Conservation (phyloP, 2,113 vertebrate genomes). For the Chlorodrepanis virens region DNA sequence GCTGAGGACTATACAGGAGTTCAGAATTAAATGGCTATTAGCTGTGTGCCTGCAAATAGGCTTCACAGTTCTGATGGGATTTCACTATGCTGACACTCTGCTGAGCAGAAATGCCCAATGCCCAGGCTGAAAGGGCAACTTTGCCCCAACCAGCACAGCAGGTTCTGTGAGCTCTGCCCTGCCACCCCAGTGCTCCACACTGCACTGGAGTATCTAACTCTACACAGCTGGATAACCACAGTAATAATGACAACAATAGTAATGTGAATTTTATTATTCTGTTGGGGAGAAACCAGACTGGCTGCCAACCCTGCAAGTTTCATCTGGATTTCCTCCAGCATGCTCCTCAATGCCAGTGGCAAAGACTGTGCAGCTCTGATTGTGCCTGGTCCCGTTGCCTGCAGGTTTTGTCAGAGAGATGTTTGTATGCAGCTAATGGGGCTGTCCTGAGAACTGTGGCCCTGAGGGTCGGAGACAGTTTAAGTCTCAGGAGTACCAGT, state of each 20-base stretch:
- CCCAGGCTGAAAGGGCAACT: neutral
- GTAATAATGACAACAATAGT: neutral
- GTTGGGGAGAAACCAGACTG: neutral
- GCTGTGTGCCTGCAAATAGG: neutral
- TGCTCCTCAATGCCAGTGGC: neutral
- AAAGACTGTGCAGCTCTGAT: neutral
- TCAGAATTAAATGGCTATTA: neutral
- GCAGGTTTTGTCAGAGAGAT: neutral
- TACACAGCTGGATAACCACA: neutral
- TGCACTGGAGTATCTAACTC: neutral
- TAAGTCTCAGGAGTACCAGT: neutral
- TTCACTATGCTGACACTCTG: neutral
- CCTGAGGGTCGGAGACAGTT: neutral
- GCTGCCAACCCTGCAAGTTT: neutral
- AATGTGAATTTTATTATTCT: neutral
- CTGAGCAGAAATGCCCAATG: neutral
- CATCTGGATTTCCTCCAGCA: neutral
- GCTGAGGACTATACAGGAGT: neutral
- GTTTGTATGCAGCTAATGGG: neutral
- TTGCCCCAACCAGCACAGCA: neutral
- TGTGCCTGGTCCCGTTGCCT: neutral
- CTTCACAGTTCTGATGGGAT: neutral
- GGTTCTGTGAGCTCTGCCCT: neutral
- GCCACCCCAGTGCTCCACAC: neutral
- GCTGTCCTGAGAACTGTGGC: neutral